phyloP scores from a whole-genome alignment of 2,113 vertebrate genomes.

The Dasyurus viverrinus region DNA sequence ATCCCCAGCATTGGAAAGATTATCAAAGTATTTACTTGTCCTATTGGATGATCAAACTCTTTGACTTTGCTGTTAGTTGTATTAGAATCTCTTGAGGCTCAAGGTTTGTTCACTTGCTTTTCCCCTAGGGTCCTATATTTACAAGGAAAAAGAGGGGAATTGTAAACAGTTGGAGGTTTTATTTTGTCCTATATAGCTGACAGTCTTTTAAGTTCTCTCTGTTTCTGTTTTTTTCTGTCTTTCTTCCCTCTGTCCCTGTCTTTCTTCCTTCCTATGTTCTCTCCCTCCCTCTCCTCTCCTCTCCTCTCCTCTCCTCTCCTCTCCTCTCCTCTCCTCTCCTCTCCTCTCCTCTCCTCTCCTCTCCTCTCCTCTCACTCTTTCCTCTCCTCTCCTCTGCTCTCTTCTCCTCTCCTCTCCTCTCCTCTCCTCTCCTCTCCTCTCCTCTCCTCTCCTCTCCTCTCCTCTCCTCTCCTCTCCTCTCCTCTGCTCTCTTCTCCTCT shows the following conservation, averaged over 20 bases:
- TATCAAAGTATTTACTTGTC: background rate
- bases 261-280: background rate
- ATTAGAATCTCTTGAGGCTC: background rate
- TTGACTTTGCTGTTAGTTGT: background rate
- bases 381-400: no score
- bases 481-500: no score
- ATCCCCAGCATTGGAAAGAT: background rate
- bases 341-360: no score
- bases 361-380: no score
- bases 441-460: no score
- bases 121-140: background rate
- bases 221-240: background rate
- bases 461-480: background rate
- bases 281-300: background rate
- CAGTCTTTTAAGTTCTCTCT: background rate
- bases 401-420: no score
- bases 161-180: background rate
- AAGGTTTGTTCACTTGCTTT: background rate
- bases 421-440: no score
- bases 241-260: background rate
- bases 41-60: background rate
- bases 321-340: no score
- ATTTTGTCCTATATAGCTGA: background rate
- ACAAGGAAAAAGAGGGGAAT: background rate
- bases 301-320: no score